Conservation (phyloP, 2,888 invertebrate species). For the Caenorhabditis sinica region DNA sequence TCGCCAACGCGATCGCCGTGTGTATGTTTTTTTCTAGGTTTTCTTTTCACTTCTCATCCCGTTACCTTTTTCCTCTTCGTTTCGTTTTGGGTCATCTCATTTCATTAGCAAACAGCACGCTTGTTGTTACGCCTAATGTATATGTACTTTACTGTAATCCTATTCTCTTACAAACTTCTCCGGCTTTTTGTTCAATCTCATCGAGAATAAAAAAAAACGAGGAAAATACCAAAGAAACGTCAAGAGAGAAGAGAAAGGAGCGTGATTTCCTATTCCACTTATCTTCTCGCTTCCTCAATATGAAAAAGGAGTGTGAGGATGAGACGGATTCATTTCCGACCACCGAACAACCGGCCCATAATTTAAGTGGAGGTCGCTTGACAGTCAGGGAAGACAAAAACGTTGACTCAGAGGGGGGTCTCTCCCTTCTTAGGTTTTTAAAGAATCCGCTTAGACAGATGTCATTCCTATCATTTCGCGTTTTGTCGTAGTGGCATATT, state of each 20-base stretch:
- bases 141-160: conserved; percentile 66
- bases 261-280: conserved; percentile 60
- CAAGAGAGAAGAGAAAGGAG: conserved; percentile 38
- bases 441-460: conserved; percentile 60
- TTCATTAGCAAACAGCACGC: conserved; percentile 65
- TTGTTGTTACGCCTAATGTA: conserved; percentile 63
- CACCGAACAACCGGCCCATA: conserved; percentile 60
- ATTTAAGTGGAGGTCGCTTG: conserved; percentile 63
- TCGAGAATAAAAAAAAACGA: conserved; percentile 13
- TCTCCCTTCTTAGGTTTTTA: conserved; percentile 44
- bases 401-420: conserved; percentile 61
- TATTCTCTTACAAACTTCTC: conserved; percentile 54
- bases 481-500: conserved; percentile 40
- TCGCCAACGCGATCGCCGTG: conserved; percentile 45
- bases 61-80: conserved; percentile 39
- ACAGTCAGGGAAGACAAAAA: conserved; percentile 61
- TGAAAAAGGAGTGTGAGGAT: conserved; percentile 46
- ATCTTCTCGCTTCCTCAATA: conserved; percentile 55
- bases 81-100: conserved; percentile 65
- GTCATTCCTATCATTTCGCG: conserved; percentile 56
- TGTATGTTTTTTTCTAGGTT: conserved; percentile 13
- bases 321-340: conserved; percentile 49
- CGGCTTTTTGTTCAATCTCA: conserved; percentile 30
- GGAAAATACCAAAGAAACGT: conserved; percentile 43
- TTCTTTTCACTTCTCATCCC: conserved; percentile 25